Conservation (phyloP, 1,140 invertebrate species). For the Thalassaphorura encarpata region DNA sequence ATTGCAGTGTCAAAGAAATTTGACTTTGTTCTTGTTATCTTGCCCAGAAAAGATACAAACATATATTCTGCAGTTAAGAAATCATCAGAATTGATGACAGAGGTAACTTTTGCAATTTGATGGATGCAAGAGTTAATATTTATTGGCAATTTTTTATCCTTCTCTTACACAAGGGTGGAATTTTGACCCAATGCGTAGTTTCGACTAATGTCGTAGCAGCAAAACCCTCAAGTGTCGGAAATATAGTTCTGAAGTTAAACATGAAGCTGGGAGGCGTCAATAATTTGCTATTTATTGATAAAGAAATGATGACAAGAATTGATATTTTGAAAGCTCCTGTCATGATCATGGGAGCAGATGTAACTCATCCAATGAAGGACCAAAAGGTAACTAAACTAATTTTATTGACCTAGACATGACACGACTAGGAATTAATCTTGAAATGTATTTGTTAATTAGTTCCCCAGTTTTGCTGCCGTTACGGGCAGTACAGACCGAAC, state of each 20-base stretch:
- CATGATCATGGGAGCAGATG: slow-evolving; percentile 5
- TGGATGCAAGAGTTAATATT: not conserved
- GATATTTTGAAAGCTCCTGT: not conserved
- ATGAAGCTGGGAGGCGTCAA: slow-evolving; percentile 76
- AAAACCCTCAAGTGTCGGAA: slow-evolving; percentile 46
- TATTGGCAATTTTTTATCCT: not conserved
- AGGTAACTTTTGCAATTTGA: not conserved
- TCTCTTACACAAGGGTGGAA: slow-evolving; percentile 43
- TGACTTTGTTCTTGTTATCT: not conserved
- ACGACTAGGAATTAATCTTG: not conserved
- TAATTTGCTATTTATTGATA: slow-evolving; percentile 45
- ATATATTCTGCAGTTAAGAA: not conserved
- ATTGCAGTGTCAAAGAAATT: too few species aligned
- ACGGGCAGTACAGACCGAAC: slow-evolving; percentile 14
- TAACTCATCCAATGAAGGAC: not conserved
- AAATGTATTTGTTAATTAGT: not conserved
- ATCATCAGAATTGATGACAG: not conserved
- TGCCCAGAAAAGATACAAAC: not conserved
- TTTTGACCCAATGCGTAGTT: slow-evolving; percentile 74
- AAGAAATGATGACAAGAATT: not conserved
- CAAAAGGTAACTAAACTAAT: not conserved
- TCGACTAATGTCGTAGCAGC: slow-evolving; percentile 42
- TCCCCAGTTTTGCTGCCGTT: slow-evolving; percentile 13
- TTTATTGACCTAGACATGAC: not conserved
- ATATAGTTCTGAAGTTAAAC: slow-evolving; percentile 73